A percentile compares a stretch with the other conserved stretches of the same genome.
Conservation (phyloP, 1,140 invertebrate genomes). For the Brachionus calyciflorus region DNA sequence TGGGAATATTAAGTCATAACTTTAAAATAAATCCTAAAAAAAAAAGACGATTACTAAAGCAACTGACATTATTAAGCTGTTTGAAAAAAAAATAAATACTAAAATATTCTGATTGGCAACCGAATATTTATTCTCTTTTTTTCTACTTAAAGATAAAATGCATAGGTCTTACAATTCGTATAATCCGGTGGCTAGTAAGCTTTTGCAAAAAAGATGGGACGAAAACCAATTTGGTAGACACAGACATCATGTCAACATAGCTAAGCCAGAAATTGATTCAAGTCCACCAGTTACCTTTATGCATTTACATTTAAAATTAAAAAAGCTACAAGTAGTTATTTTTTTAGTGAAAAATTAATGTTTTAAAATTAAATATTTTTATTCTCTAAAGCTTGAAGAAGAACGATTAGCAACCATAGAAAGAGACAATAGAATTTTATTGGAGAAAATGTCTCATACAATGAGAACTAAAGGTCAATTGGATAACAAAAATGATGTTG, state of each 20-base stretch:
- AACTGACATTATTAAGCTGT: constrained; percentile 10
- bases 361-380: too few species aligned
- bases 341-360: not conserved
- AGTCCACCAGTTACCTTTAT: constrained; percentile 59
- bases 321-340: constrained; percentile 58
- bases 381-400: constrained; percentile 57
- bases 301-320: constrained; percentile 61
- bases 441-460: constrained; percentile 60
- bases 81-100: not conserved
- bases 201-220: constrained; percentile 58
- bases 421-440: constrained; percentile 57
- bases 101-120: too few species aligned
- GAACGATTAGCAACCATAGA: constrained; percentile 58
- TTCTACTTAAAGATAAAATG: too few species aligned
- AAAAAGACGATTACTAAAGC: constrained; percentile 21
- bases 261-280: constrained; percentile 56
- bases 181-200: constrained; percentile 55
- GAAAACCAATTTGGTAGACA: constrained; percentile 57
- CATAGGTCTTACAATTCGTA: constrained; percentile 57
- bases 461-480: constrained; percentile 57
- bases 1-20: constrained; percentile 31
- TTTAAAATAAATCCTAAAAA: not conserved
- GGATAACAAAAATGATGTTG: constrained; percentile 58
- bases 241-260: constrained; percentile 50
- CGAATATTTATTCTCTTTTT: constrained; percentile 3